Evolutionary conservation across 2,113 vertebrate species (phyloP), one percentile per base, ranked within the genome.

Genomic region (Hyperopisus bebe): DNA sequence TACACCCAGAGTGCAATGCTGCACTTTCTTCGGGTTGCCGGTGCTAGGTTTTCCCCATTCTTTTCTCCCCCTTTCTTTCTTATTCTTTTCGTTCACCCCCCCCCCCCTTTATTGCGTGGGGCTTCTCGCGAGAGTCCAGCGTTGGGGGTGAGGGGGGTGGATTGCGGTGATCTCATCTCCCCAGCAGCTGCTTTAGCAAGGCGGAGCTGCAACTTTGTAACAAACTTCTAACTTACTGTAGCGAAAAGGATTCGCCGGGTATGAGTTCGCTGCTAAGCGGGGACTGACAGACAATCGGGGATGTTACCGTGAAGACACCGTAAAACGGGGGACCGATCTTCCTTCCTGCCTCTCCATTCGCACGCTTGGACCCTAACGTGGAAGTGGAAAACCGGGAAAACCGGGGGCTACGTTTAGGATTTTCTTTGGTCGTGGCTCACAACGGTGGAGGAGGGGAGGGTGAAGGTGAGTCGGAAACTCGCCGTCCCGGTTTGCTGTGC

Each of bases 161-260:
- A 5, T 92, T 91, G 87, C 74, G 91, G 95, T 95, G 95, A 96
- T 92, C 94, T 96, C 95, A 96, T 95, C 95, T 90, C 92, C 94
- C 90, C 93, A 93, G 94, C 80, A 94, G 92, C 95, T 96, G 95
- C 94, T 94, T 95, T 93, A 94, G 93, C 94, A 90, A 94, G 93
- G 93, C 94, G 90, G 93, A 93, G 80, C 91, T 88, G 66, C 89
- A 95, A 95, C 93, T 96, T 96, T 95, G 80, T 93, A 94, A 93
- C 92, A 93, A 95, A 96, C 95, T 96, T 96, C 91, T 84, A 92
- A 95, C n/a, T 94, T 92, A 90, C 93, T 66, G 89, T 86, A 89
- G 89, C 77, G 88, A 74, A 27, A 90, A n/a, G 88, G 77, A 87
- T 86, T 87, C 92, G 3, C 80, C 86, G 87, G 91, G 19, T 89